Conservation (phyloP, 2,888 invertebrate species). For the Lymantria monacha region DNA sequence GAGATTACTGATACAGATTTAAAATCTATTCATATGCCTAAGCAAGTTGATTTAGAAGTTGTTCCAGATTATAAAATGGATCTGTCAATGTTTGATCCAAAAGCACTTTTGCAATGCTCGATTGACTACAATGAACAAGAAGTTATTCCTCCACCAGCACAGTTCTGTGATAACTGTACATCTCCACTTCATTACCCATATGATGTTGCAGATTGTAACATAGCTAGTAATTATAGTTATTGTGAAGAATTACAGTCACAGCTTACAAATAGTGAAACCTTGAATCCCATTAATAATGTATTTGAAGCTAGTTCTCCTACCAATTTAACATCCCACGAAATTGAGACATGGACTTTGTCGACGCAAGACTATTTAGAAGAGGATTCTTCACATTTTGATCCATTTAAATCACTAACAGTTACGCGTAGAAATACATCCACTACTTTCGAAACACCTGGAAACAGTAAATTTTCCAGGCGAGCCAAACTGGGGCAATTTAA, state of each 20-base stretch:
- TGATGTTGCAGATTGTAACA: background rate
- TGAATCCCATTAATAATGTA: conserved; percentile 18
- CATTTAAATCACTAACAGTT: conserved; percentile 32
- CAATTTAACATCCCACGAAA: conserved; percentile 41
- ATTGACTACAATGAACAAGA: conserved; percentile 31
- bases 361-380: conserved; percentile 27
- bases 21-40: conserved; percentile 13
- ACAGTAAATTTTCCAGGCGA: conserved; percentile 9
- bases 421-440: conserved; percentile 17
- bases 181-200: background rate
- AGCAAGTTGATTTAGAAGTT: conserved; percentile 13
- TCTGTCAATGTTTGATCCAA: conserved; percentile 63
- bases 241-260: background rate
- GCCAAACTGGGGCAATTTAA: conserved; percentile 50
- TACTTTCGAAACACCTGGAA: background rate
- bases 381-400: conserved; percentile 10
- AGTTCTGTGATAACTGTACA: conserved; percentile 45
- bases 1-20: conserved; percentile 9
- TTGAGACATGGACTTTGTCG: conserved; percentile 57
- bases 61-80: conserved; percentile 40
- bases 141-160: conserved; percentile 58
- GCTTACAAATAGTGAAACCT: conserved; percentile 1
- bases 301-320: conserved; percentile 27
- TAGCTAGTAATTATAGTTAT: background rate
- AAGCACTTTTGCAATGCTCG: conserved; percentile 54